Evolutionary conservation across 2,797 vertebrate genomes (phyloP), one percentile per base, ranked within the genome.

Genomic region (Allobates femoralis): DNA sequence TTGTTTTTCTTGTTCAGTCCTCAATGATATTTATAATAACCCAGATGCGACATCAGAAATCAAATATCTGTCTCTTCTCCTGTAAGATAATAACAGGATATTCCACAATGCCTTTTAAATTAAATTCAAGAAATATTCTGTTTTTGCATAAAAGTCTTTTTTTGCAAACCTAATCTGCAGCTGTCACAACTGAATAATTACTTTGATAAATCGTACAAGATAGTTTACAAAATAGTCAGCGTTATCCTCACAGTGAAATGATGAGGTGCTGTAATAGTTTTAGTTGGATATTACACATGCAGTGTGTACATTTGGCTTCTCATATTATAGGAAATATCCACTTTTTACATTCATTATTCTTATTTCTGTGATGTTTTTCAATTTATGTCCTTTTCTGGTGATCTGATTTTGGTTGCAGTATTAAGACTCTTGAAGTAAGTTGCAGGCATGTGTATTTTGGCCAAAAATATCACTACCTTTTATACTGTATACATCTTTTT

Each of bases 31-130:
- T 53, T 81, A 41, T 23, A 81, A 69, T 81, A 66, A 81, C 19
- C 69, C 41, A 81, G 62, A 66, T 66, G 79, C 32, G 28, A 81
- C 79, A 53, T 81, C 34, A 51, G 21, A 67, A 69, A 81, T 69
- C 58, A 66, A 81, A 81, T 69, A 67, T 69, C 26, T 66, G 62
- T 81, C 50, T 53, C 14, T 66, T 51, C 62, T 67, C 34, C n/a
- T n/a, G 8, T 64, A 75, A 79, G n/a, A 26, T 41, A 62, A 79
- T 79, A n/a, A 64, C 32, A 62, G 23, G n/a, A 79, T 62, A 79
- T 46, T 60, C 78, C 78, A 79, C 23, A 4, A 64, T 28, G 78
- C 14, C 46, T 79, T 46, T 41, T 26, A 64, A 46, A 79, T 79
- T 46, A 79, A 26, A 79, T 79, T 46, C 50, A 50, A 79, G 23